A percentile compares a stretch with the other conserved stretches of the same genome.
These are phyloP conservation scores for Acrocyrtus sp. DNA, from an alignment of 2,888 invertebrate species.

Conservation along the genomic window DNA sequence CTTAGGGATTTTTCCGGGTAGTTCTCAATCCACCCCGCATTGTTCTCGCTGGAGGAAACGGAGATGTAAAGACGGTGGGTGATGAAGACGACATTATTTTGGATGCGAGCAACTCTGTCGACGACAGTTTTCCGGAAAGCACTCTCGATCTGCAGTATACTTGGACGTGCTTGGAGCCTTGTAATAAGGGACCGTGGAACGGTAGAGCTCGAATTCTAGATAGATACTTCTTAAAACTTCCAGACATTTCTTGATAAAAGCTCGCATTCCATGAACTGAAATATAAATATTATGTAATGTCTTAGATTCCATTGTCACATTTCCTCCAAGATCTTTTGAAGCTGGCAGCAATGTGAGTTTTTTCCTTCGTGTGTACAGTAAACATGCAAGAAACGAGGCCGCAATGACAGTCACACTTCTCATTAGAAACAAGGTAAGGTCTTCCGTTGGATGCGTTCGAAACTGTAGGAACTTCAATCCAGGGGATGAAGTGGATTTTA, in stretches of 20 bases:
- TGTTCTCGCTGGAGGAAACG: neutral
- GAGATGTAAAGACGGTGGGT: conserved; percentile 5
- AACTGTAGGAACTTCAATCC: conserved; percentile 26
- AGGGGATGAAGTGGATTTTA: conserved; percentile 15
- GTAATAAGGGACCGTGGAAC: conserved; percentile 12
- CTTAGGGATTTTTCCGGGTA: conserved; percentile 31
- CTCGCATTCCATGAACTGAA: neutral
- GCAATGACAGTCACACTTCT: neutral
- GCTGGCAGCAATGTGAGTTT: neutral
- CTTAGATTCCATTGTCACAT: neutral
- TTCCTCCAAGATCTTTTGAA: conserved; percentile 3
- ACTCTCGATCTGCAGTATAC: conserved; percentile 6
- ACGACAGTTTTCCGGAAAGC: conserved; percentile 23
- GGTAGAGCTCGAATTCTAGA: neutral
- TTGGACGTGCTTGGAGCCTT: conserved; percentile 24
- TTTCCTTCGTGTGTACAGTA: neutral
- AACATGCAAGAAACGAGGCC: neutral
- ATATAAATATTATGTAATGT: no score
- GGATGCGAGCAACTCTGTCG: conserved; percentile 23
- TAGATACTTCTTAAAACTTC: no score
- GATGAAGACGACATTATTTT: conserved; percentile 1
- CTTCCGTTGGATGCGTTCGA: conserved; percentile 1
- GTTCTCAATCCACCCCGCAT: conserved; percentile 8
- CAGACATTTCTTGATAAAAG: neutral
- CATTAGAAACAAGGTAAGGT: neutral